A percentile compares a stretch with the other conserved stretches of the same genome.
phyloP scores from a whole-genome alignment of 1,140 invertebrate species.

The Tribolium madens region DNA sequence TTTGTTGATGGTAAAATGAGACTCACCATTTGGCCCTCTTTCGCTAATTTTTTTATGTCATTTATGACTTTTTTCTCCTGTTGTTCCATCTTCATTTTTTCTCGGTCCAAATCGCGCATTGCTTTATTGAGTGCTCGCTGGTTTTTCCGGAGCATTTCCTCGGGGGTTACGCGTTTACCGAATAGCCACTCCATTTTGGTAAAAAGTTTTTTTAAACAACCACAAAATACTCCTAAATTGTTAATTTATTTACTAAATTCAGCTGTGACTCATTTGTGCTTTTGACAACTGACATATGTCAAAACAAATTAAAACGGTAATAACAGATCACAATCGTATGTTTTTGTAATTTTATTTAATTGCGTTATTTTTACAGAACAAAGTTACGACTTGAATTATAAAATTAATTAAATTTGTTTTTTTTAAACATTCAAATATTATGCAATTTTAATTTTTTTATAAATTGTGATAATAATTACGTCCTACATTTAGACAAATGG shows the following conservation, averaged over 20 bases:
- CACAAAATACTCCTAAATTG: not conserved
- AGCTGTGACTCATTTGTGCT: constrained; percentile 26
- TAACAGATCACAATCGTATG: not conserved
- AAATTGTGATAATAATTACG: no score
- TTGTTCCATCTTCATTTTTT: constrained; percentile 95
- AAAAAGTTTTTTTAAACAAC: not conserved
- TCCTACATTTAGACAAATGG: no score
- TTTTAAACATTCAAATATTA: no score
- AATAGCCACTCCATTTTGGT: constrained; percentile 94
- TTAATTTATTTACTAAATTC: constrained; percentile 10
- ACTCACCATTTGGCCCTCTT: constrained; percentile 97
- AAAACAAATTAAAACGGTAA: not conserved
- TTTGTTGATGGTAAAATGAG: not conserved
- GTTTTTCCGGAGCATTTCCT: constrained; percentile 98
- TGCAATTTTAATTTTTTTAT: no score
- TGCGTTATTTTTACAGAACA: not conserved
- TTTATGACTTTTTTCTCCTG: constrained; percentile 99
- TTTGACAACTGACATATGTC: constrained; percentile 19
- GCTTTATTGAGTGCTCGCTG: constrained; percentile 98
- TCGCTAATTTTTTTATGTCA: constrained; percentile 99
- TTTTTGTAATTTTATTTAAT: not conserved
- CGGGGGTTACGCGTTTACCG: constrained; percentile 95
- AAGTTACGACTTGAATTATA: not conserved
- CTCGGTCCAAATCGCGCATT: constrained; percentile 96
- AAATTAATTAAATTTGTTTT: no score